Percentiles rank a stretch among this genome's conserved stretches.
Conservation (phyloP, 2,797 vertebrate genomes). For the Myripristis murdjan region DNA sequence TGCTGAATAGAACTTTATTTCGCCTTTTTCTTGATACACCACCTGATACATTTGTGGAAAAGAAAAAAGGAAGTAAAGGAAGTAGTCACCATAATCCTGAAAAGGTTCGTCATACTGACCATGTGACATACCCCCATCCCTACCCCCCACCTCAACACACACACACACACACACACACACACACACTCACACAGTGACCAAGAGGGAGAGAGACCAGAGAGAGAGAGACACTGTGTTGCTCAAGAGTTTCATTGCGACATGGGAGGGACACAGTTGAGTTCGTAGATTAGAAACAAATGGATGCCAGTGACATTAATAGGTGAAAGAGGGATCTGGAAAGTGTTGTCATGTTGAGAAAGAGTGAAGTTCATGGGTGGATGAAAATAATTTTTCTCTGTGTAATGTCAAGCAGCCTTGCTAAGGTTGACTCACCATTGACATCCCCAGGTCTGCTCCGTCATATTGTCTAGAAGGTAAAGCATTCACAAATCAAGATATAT, state of each 20-base stretch:
- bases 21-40: neutral
- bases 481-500: no score
- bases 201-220: constrained; percentile 14
- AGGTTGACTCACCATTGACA: neutral
- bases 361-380: constrained; percentile 2
- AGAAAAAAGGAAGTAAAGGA: constrained; percentile 65
- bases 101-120: constrained; percentile 62
- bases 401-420: neutral
- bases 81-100: constrained; percentile 62
- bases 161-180: constrained; percentile 35
- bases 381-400: neutral
- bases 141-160: constrained; percentile 26
- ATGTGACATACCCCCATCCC: no score
- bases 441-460: neutral
- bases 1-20: no score
- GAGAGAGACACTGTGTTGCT: constrained; percentile 29
- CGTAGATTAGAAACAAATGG: constrained; percentile 33
- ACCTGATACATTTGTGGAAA: constrained; percentile 57
- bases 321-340: constrained; percentile 24
- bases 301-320: constrained; percentile 30
- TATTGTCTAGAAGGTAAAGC: no score
- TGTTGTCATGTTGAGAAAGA: constrained; percentile 35
- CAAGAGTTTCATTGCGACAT: constrained; percentile 38
- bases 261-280: constrained; percentile 15
- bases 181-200: constrained; percentile 40